Base-by-base conservation (phyloP, 2,113 vertebrate genomes). In the Tachuris rubrigastra region DNA sequence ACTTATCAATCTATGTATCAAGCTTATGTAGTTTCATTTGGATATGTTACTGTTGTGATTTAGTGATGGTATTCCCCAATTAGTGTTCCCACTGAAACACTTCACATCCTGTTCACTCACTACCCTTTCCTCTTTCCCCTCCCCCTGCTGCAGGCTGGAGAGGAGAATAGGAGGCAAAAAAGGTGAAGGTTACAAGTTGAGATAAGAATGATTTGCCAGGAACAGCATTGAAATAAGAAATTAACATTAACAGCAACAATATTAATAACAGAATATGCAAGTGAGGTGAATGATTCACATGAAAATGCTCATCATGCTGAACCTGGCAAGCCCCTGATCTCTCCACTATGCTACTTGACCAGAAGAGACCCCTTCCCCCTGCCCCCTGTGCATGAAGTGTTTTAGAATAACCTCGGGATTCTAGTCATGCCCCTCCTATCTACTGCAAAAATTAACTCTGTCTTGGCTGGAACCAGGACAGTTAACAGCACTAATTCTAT, bases 341-440 rank as follows among this genome's bases (percentile, higher is more conserved):
- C 20, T 79, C 20, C 5, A 12, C 13, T 10, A 18, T 14, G 6
- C 8, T 41, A n/a, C 8, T 10, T 31, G 39, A 5, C 10, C 49
- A 56, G 35, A 79, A 41, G 3, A 2, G 8, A n/a, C 3, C 4
- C 2, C 15, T 55, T 79, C 10, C 7, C 8, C 20, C 20, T 0
- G 0, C 3, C 8, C 20, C 14, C 5, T 18, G 7, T 35, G 9
- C 17, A 14, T 55, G n/a, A 72, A 21, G 52, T 19, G 58, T 8
- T 25, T 42, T 7, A 35, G 14, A 47, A 72, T 15, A 22, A 49
- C 14, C 6, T 47, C 1, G 0, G 19, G 3, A 30, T n/a, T 37
- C 46, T 16, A 69, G 39, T 8, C 30, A 41, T 63, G 28, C 30
- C 22, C 3, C 15, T 72, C 49, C 58, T n/a, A 27, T 23, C 41